Percentiles rank a stretch among this genome's conserved stretches.
These are phyloP conservation scores for Onychostoma macrolepis DNA, from an alignment of 2,113 vertebrate species.

Conservation along the genomic window DNA sequence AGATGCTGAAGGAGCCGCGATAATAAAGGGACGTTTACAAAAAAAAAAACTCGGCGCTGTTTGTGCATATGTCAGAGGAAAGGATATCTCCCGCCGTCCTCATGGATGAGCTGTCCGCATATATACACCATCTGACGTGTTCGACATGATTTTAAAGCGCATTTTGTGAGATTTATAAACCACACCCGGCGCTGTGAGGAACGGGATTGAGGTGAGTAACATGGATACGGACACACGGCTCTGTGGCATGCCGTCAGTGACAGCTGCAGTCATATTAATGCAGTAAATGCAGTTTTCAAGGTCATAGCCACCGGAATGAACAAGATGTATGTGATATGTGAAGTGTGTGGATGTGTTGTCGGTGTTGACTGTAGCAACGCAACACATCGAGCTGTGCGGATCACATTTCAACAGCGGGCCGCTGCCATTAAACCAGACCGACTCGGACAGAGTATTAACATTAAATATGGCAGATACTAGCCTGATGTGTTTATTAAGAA, in stretches of 20 bases:
- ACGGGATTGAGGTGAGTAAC: constrained; percentile 70
- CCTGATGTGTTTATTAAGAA: neutral
- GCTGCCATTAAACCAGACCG: constrained; percentile 11
- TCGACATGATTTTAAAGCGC: constrained; percentile 58
- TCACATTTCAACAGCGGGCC: constrained; percentile 48
- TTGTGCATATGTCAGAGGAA: constrained; percentile 4
- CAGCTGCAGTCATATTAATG: neutral
- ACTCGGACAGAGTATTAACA: neutral
- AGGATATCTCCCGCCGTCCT: neutral
- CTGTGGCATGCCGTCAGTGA: constrained; percentile 29
- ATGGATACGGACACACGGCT: constrained; percentile 41
- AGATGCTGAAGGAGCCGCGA: constrained; percentile 77
- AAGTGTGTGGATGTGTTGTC: constrained; percentile 3
- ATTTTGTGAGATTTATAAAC: constrained; percentile 63
- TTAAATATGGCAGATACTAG: neutral
- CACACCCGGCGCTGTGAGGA: constrained; percentile 75
- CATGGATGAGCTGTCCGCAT: constrained; percentile 45
- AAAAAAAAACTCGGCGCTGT: constrained; percentile 24
- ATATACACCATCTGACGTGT: constrained; percentile 59
- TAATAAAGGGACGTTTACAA: constrained; percentile 62
- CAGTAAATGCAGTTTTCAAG: constrained; percentile 11
- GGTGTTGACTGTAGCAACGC: constrained; percentile 45
- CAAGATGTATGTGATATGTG: neutral
- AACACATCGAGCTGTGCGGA: constrained; percentile 24
- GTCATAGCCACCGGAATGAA: neutral